Conservation (phyloP, 2,113 vertebrate species). For the Embiotoca jacksoni region DNA sequence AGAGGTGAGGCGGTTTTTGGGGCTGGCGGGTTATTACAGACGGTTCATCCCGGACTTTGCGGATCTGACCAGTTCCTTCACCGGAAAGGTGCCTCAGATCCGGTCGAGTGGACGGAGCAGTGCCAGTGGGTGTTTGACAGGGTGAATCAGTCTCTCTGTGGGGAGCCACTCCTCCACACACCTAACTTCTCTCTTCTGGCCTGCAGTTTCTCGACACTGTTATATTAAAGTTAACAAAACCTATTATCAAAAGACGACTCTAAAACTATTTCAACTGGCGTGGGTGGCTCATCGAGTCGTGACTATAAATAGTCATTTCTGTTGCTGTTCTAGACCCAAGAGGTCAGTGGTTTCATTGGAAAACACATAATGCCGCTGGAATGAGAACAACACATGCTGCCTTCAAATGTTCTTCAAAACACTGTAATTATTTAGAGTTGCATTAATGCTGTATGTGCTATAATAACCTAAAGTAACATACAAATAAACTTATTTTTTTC, state of each 20-base stretch:
- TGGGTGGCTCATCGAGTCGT: constrained; percentile 13
- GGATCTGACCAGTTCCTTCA: too few relatives aligned
- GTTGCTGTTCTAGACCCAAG: constrained; percentile 28
- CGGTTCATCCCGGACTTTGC: too few relatives aligned
- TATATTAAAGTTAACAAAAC: constrained; percentile 9
- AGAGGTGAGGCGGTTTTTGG: too few relatives aligned
- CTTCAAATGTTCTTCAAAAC: constrained; percentile 1
- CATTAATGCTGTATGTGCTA: neutral
- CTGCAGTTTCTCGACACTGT: neutral
- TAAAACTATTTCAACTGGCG: constrained; percentile 15
- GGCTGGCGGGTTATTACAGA: too few relatives aligned
- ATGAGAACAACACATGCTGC: constrained; percentile 38
- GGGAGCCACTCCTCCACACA: too few relatives aligned
- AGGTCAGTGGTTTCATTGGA: constrained; percentile 44
- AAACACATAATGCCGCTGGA: constrained; percentile 43
- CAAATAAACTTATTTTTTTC: neutral
- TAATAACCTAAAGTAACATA: neutral
- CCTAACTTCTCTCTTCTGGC: too few relatives aligned
- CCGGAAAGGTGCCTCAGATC: too few relatives aligned
- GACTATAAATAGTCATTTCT: constrained; percentile 55
- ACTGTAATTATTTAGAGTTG: neutral
- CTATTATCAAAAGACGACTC: constrained; percentile 16
- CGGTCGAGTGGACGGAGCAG: too few relatives aligned
- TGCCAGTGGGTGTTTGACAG: too few relatives aligned
- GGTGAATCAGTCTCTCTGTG: too few relatives aligned